Base-by-base conservation (phyloP, 2,888 invertebrate species). In the Drosophila mulleri region DNA sequence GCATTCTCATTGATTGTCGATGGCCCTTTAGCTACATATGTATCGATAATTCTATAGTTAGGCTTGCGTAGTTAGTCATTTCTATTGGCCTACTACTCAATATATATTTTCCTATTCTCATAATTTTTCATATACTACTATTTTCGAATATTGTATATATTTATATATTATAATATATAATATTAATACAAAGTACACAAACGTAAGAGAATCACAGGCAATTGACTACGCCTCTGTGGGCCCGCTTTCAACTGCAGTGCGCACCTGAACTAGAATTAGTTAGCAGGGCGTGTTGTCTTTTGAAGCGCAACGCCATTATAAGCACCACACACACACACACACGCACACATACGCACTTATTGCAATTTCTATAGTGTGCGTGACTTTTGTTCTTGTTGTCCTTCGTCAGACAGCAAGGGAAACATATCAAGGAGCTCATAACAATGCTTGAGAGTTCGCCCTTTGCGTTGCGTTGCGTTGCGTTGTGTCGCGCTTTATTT, bases 311-410 rank as follows among this genome's bases (percentile, higher is more conserved):
- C 63, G 70, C 73, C 73, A 70, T 79, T 80, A 69, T 72, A 67
- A 66, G 67, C 76, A 80, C 60, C 73, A 45, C 60, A 2, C 58
- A 29, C 47, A n/a, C 47, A 29, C 47, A n/a, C 47, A 47, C 26
- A 0, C 20, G 14, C 29, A 26, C 26, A 26, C 26, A 26, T n/a
- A 39, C 56, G 29, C 45, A 37, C 58, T 23, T 45, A 42, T 60
- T 20, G 20, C 52, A 50, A 12, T 18, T 52, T 52, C 14, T 35
- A 20, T 52, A 11, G 72, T 61, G 64, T 82, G 88, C 82, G 82
- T 87, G 82, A 79, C 88, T 82, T 47, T 73, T 74, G 78, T 72
- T 67, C 47, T 69, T 76, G 74, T 77, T 70, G 62, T 66, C 64
- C 52, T 78, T 80, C 79, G 73, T 71, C 44, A 75, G 0, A 14